Evolutionary conservation across 2,113 vertebrate species (phyloP), one percentile per base, ranked within the genome.

Genomic region (Coreoperca whiteheadi): DNA sequence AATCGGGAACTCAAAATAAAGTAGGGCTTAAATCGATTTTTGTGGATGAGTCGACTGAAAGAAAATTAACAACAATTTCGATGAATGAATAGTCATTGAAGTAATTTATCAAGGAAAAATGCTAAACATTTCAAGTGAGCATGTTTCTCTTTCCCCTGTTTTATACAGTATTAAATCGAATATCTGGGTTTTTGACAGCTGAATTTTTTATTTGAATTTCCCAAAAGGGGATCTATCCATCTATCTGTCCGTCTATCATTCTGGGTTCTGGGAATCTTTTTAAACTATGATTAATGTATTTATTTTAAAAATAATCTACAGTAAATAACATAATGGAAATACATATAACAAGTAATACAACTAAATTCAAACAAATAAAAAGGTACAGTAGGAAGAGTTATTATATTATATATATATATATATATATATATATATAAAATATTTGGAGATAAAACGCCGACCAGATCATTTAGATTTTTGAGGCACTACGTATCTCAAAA

Each of bases 401-500:
- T 43, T 43, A n/a, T n/a, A n/a, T n/a, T n/a, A n/a, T n/a, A n/a
- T n/a, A n/a, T n/a, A n/a, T n/a, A n/a, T n/a, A n/a, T n/a, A n/a
- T n/a, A n/a, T n/a, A n/a, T n/a, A n/a, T n/a, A n/a, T n/a, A n/a
- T n/a, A n/a, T n/a, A n/a, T n/a, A 71, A 64, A 50, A 20, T 1
- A 78, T 72, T 10, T 73, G 23, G 5, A 65, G 32, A 76, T 70
- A 20, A 75, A 83, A 76, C 11, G 23, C 16, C 1, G 4, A 61
- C 14, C 15, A 63, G 37, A 78, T 73, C 7, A 20, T 37, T 51
- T 51, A 53, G 7, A 37, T 53, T 32, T 64, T 23, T 75, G 2
- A 61, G 63, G 68, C 15, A 23, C 51, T 20, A 56, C 11, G 43
- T 48, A 67, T 54, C 57, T 51, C 18, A 85, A 82, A 60, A 56